A percentile compares a stretch with the other conserved stretches of the same genome.
phyloP scores from a whole-genome alignment of 2,113 vertebrate species.

The Baryphthengus martii region DNA sequence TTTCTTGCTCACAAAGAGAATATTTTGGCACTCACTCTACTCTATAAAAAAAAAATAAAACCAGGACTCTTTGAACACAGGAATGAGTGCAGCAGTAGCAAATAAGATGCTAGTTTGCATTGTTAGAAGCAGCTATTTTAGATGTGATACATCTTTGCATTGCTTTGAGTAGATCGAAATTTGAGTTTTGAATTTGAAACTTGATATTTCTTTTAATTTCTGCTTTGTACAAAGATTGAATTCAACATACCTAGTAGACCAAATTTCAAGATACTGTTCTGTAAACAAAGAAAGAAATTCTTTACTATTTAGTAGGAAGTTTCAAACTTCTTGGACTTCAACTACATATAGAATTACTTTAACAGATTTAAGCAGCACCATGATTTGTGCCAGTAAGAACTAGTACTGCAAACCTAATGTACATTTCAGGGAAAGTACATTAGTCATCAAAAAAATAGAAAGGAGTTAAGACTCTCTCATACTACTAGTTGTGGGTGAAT shows the following conservation, averaged over 20 bases:
- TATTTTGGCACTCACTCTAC: not conserved
- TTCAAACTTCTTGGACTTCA: not conserved
- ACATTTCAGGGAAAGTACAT: not conserved
- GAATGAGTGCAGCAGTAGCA: not conserved
- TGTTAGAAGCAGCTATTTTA: not conserved
- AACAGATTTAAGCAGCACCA: fast-evolving
- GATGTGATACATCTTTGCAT: not conserved
- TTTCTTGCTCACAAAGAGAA: not conserved
- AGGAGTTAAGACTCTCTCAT: not conserved
- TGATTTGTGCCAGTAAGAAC: not conserved
- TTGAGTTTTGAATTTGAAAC: not conserved
- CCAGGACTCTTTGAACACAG: not conserved
- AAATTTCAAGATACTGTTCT: not conserved
- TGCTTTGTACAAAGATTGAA: not conserved
- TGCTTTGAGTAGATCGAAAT: not conserved
- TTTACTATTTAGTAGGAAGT: not conserved
- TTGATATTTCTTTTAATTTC: not conserved
- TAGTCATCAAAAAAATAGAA: not conserved
- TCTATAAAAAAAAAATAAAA: not conserved
- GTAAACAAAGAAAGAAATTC: not conserved
- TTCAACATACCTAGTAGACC: not conserved
- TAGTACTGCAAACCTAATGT: not conserved
- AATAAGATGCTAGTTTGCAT: not conserved
- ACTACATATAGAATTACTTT: not conserved
- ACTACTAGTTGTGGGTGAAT: not conserved